A percentile compares a stretch with the other conserved stretches of the same genome.
Evolutionary conservation across 2,797 vertebrate genomes (phyloP).

Genomic region (Botia almorhae): DNA sequence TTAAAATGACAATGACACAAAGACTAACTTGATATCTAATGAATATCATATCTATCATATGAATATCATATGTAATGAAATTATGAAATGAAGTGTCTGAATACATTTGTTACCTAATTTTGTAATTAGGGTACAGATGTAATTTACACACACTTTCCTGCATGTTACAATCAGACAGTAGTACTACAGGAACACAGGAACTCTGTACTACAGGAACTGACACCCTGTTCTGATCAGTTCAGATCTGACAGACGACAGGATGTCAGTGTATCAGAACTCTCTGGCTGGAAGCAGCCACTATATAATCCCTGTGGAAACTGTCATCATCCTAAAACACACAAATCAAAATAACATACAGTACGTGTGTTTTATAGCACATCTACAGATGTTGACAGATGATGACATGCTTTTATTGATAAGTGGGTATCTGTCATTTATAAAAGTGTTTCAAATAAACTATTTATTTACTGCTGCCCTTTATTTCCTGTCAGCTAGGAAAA

Average conservation of each 20-base stretch:
- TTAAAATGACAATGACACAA: not conserved
- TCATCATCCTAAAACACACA: constrained; percentile 79
- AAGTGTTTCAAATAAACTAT: not conserved
- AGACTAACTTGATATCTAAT: too few relatives aligned
- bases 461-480: not conserved
- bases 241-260: constrained; percentile 16
- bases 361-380: constrained; percentile 5
- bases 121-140: not conserved
- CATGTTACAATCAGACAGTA: too few relatives aligned
- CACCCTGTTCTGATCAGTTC: not conserved
- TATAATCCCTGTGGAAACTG: constrained; percentile 86
- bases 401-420: too few relatives aligned
- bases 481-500: constrained; percentile 12
- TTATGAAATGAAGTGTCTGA: not conserved
- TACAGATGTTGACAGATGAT: not conserved
- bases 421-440: not conserved
- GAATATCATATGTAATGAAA: too few relatives aligned
- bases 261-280: constrained; percentile 83
- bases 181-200: not conserved
- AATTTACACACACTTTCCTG: not conserved
- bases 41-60: too few relatives aligned
- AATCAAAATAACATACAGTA: constrained; percentile 8
- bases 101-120: not conserved
- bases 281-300: constrained; percentile 84
- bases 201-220: not conserved